phyloP scores from a whole-genome alignment of 2,113 vertebrate genomes.

The Motacilla tschutschensis region DNA sequence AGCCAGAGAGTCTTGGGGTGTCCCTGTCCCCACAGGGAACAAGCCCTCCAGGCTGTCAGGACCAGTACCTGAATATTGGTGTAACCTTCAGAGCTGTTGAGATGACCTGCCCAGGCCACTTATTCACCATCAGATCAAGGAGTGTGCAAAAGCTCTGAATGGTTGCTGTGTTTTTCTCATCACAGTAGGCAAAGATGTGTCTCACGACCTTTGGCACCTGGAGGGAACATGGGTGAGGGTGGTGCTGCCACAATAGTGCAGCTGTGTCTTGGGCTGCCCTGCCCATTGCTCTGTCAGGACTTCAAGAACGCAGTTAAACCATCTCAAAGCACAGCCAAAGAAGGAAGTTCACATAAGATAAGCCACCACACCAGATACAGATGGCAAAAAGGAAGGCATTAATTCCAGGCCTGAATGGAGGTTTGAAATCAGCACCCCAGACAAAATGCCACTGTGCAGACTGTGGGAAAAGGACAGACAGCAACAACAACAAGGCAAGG shows the following conservation, averaged over 20 bases:
- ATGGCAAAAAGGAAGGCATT: background rate
- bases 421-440: background rate
- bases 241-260: background rate
- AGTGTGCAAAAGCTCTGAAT: accelerated
- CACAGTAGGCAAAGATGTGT: background rate
- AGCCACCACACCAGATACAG: background rate
- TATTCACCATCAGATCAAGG: accelerated
- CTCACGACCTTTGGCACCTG: background rate
- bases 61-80: background rate
- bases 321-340: background rate
- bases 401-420: background rate
- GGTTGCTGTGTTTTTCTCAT: accelerated
- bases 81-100: accelerated
- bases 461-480: background rate
- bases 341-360: background rate
- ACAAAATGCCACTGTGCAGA: background rate
- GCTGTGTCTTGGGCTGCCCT: background rate
- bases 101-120: accelerated
- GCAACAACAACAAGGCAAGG: background rate
- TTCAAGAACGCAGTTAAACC: background rate
- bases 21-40: background rate
- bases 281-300: background rate
- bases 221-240: background rate
- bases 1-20: background rate
- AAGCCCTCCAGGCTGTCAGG: background rate